Evolutionary conservation across 2,797 vertebrate genomes (phyloP).

Genomic region (Rhinogobio ventralis): DNA sequence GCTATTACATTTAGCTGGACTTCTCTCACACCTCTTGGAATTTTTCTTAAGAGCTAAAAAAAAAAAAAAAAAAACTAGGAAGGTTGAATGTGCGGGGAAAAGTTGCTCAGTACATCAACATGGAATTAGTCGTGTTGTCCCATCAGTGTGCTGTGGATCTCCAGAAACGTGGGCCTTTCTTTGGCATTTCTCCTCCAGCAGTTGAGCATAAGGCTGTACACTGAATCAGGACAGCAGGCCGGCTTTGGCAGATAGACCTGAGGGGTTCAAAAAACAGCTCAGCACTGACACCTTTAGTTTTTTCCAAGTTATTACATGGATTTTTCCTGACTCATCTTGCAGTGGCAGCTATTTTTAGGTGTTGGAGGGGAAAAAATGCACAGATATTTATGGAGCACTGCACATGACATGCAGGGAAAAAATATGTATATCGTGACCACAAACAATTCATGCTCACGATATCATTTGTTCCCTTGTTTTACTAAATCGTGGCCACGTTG

Average conservation of each 20-base stretch:
- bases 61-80: not conserved
- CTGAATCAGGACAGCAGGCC: slow-evolving; percentile 83
- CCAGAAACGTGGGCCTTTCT: slow-evolving; percentile 90
- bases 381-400: too few relatives aligned
- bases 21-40: not conserved
- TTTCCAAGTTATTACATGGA: slow-evolving; percentile 1
- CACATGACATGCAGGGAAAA: too few relatives aligned
- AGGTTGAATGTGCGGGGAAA: not conserved
- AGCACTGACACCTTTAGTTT: slow-evolving; percentile 39
- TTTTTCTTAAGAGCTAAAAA: not conserved
- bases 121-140: slow-evolving; percentile 66
- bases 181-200: slow-evolving; percentile 95
- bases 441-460: too few relatives aligned
- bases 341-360: slow-evolving; percentile 16
- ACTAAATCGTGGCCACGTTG: too few relatives aligned
- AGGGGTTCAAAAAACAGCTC: slow-evolving; percentile 15
- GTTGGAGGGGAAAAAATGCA: not conserved
- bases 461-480: too few relatives aligned
- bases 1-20: not conserved
- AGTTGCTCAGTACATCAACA: not conserved
- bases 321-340: slow-evolving; percentile 17
- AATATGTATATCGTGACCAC: too few relatives aligned
- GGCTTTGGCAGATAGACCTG: slow-evolving; percentile 93
- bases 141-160: slow-evolving; percentile 85
- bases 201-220: slow-evolving; percentile 93